Evolutionary conservation across 2,113 vertebrate genomes (phyloP), one percentile per base, ranked within the genome.

Genomic region (Oreochromis spilurus): DNA sequence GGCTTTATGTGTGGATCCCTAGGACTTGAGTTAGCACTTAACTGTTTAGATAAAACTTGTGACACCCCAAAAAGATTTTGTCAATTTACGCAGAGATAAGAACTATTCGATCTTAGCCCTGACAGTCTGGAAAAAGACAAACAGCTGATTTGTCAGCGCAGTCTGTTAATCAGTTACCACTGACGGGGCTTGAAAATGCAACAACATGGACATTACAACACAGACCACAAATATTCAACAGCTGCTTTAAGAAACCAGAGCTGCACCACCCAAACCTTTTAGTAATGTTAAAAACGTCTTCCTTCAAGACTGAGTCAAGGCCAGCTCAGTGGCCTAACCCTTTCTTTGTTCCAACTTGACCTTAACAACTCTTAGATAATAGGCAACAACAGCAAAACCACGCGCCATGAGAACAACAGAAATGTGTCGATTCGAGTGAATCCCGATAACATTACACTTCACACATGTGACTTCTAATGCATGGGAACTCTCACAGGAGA

Each of bases 151-250:
- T 83, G 34, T 83, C 36, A 85, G 80, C 26, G 38, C n/a, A 48
- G 62, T 55, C 5, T 55, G 82, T 75, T 82, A 52, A 84, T 83
- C 54, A 79, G 24, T 81, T n/a, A 86, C 77, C 17, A 34, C 29
- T 55, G 26, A 54, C 16, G 38, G 29, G 4, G 70, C 43, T 75
- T 75, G 2, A 48, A 48, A 75, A 17, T 19, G 70, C 11, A 79
- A 38, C 55, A 48, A 60, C 62, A 38, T 57, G 72, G 19, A 70
- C 24, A 86, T 88, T 86, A 54, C 83, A 75, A 81, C 55, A 89
- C n/a, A 40, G 29, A 84, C 87, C 86, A 80, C 81, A 92, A 45
- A 60, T 26, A 79, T 79, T 91, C 24, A 48, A 50, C 70, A 48
- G 50, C 83, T 82, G 45, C 13, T 57, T 31, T 17, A 82, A 24